A percentile compares a stretch with the other conserved stretches of the same genome.
These are phyloP conservation scores for Pterophyllum scalare DNA, from an alignment of 2,113 vertebrate species.

Conservation along the genomic window DNA sequence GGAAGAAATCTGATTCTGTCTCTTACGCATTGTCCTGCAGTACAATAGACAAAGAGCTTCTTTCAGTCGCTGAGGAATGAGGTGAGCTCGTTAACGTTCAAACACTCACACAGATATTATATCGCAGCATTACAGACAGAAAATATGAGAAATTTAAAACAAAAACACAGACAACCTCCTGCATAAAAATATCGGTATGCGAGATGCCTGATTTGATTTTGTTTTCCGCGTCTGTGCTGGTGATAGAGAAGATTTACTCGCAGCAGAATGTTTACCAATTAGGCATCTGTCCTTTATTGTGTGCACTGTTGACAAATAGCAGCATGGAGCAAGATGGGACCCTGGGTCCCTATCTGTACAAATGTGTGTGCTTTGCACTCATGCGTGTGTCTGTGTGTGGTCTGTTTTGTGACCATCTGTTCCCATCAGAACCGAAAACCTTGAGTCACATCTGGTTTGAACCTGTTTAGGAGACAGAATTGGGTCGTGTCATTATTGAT, in stretches of 20 bases:
- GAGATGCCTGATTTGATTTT: constrained; percentile 21
- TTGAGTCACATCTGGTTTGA: constrained; percentile 46
- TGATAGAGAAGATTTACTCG: constrained; percentile 41
- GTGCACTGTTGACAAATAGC: constrained; percentile 32
- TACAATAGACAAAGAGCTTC: constrained; percentile 77
- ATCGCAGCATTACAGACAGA: constrained; percentile 13
- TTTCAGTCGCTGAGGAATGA: constrained; percentile 65
- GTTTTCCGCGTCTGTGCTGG: constrained; percentile 27
- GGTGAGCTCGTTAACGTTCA: constrained; percentile 46
- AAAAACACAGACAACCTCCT: background rate
- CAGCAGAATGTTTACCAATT: constrained; percentile 27
- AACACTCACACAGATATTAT: constrained; percentile 47
- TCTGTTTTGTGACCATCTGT: constrained; percentile 22
- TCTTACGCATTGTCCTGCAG: constrained; percentile 64
- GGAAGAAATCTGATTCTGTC: constrained; percentile 70
- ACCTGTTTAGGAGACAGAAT: constrained; percentile 24
- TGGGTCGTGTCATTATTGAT: background rate
- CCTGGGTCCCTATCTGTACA: background rate
- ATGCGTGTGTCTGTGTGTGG: constrained; percentile 7
- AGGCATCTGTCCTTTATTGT: constrained; percentile 45
- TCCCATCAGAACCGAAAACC: constrained; percentile 15
- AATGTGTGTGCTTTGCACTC: background rate
- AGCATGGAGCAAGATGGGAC: constrained; percentile 27
- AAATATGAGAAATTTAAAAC: constrained; percentile 2
- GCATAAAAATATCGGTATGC: background rate